Percentiles rank a stretch among this genome's conserved stretches.
phyloP scores from a whole-genome alignment of 2,113 vertebrate genomes.

The Zeus faber region DNA sequence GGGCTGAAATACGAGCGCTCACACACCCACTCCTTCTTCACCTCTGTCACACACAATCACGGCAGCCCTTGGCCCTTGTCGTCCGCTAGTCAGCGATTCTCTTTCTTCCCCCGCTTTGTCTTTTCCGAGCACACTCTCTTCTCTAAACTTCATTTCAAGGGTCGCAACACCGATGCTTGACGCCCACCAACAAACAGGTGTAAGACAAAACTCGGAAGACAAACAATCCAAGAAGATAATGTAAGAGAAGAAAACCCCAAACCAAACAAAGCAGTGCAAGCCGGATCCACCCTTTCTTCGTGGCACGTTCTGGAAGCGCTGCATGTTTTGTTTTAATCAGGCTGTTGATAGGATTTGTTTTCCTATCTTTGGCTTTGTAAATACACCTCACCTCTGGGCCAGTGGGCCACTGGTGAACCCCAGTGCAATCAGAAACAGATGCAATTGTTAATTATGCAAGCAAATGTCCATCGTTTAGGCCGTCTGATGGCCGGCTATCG shows the following conservation, averaged over 20 bases:
- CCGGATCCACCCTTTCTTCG: no score
- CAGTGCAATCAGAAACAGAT: constrained; percentile 56
- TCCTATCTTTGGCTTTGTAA: constrained; percentile 39
- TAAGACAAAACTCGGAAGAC: no score
- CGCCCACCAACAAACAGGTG: not conserved
- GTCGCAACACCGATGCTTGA: constrained; percentile 10
- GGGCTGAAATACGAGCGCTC: not conserved
- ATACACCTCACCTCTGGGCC: constrained; percentile 35
- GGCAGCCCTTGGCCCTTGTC: constrained; percentile 8
- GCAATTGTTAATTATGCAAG: constrained; percentile 68
- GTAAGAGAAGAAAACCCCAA: no score
- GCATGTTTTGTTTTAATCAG: constrained; percentile 32
- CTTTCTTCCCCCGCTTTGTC: constrained; percentile 19
- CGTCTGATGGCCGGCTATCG: constrained; percentile 54
- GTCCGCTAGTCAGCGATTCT: not conserved
- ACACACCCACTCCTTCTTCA: constrained; percentile 1
- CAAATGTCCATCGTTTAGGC: constrained; percentile 59
- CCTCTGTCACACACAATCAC: constrained; percentile 18
- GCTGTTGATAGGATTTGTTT: constrained; percentile 38
- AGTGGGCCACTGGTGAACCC: constrained; percentile 30
- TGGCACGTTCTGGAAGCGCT: constrained; percentile 22
- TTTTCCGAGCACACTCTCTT: constrained; percentile 2
- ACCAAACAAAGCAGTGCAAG: no score
- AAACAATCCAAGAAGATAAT: no score
- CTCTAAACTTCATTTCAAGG: constrained; percentile 18